Evolutionary conservation across 1,140 invertebrate species (phyloP), one percentile per base, ranked within the genome.

Genomic region (Galendromus occidentalis): DNA sequence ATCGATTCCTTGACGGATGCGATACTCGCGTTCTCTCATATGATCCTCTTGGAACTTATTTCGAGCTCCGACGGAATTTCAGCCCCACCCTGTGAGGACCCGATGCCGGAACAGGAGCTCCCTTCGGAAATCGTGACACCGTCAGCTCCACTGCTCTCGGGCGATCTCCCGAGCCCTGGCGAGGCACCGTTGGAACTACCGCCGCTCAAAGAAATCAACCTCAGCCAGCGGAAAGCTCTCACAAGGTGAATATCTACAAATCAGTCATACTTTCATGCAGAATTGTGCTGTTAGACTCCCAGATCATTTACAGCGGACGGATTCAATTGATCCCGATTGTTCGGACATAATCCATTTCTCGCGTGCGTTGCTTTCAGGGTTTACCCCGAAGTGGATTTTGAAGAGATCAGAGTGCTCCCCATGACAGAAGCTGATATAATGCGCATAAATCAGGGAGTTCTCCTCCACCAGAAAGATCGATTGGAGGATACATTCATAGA

Each of bases 211-310:
- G 51, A 59, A 12, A 59, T 59, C 51, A 59, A 14, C 14, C 51
- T 59, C 51, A 59, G 51, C 25, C 51, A 59, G 20, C 51, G 51
- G 22, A 59, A 59, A 59, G 33, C 51, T 17, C 51, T 59, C 22
- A 59, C 51, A 17, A 25, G 51, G 51, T 59, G 25, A 25, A 22
- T 47, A 47, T 29, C 22, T 4, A 59, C 25, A 59, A 1, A 59
- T 17, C 14, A 59, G n/a, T 2, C 12, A 25, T 17, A 59, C 6
- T 14, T 2, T 22, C n/a, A 59, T 14, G 14, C 14, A 59, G 45
- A 20, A 6, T 47, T 28, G 45, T 22, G 18, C 17, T 47, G 4
- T n/a, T n/a, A n/a, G n/a, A n/a, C n/a, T n/a, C n/a, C n/a, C n/a
- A n/a, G n/a, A n/a, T n/a, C n/a, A n/a, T n/a, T n/a, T n/a, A n/a